A percentile compares a stretch with the other conserved stretches of the same genome.
Evolutionary conservation across 2,797 vertebrate genomes (phyloP).

Genomic region (Sardinella longiceps): DNA sequence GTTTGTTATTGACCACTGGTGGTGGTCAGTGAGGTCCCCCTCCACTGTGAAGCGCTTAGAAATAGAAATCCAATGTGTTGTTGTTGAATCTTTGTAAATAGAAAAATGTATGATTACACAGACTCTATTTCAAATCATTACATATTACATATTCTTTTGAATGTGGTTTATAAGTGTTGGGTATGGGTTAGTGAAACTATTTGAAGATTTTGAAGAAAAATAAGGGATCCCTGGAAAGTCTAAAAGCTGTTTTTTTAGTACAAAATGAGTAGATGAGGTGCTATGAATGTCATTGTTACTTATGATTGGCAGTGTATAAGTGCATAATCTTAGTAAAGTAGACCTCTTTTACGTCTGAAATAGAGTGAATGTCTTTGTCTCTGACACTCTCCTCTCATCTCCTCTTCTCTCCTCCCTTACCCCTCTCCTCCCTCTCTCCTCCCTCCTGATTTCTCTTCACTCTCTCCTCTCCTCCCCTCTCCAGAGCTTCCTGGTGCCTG

Average conservation of each 20-base stretch:
- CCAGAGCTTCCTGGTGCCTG: conserved; percentile 58
- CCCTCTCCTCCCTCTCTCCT: not conserved
- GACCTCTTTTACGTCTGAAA: too few species aligned
- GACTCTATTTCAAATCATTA: too few species aligned
- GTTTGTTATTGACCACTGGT: too few species aligned
- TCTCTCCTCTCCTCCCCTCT: conserved; percentile 44
- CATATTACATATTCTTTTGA: too few species aligned
- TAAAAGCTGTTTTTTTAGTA: too few species aligned
- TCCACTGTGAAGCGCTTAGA: too few species aligned
- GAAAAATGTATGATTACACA: not conserved
- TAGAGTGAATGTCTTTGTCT: not conserved
- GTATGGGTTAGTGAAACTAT: too few species aligned
- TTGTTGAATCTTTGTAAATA: not conserved
- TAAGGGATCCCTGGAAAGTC: too few species aligned
- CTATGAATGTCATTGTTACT: not conserved
- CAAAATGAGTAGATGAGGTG: not conserved
- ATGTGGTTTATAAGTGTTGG: too few species aligned
- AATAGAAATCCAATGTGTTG: not conserved
- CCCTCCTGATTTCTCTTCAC: not conserved
- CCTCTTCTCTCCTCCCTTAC: not conserved
- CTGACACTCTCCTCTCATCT: not conserved
- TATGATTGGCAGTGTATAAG: not conserved
- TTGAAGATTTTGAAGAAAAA: too few species aligned
- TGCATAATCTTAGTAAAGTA: not conserved
- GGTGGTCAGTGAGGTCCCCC: too few species aligned